Evolutionary conservation across 2,113 vertebrate species (phyloP).

Genomic region (Eurypyga helias): DNA sequence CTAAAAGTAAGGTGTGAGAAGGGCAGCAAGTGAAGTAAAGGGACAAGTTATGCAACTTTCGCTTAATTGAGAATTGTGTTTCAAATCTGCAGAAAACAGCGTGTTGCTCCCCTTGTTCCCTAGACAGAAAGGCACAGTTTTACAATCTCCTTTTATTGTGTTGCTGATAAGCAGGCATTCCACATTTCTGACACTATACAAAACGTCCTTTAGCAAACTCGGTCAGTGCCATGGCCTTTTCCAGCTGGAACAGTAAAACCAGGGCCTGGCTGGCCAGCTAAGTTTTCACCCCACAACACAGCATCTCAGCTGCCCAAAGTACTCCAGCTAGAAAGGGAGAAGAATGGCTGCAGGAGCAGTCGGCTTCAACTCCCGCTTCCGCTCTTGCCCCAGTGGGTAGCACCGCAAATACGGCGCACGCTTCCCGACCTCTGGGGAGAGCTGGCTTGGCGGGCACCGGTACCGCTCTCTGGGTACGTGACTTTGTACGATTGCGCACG

Average conservation of each 20-base stretch:
- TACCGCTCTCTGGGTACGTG: background rate
- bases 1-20: background rate
- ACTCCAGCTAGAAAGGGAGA: background rate
- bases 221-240: background rate
- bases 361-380: background rate
- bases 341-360: background rate
- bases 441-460: rapidly evolving
- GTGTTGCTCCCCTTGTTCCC: background rate
- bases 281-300: background rate
- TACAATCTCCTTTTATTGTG: constrained; percentile 61
- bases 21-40: background rate
- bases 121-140: constrained; percentile 31
- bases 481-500: rapidly evolving
- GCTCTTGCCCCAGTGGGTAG: background rate
- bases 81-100: constrained; percentile 42
- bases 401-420: background rate
- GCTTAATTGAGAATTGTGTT: background rate
- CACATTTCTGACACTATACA: constrained; percentile 30
- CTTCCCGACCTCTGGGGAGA: background rate
- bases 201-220: constrained; percentile 47
- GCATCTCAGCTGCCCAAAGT: background rate
- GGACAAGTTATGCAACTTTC: background rate
- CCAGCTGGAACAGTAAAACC: background rate
- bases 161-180: constrained; percentile 67
- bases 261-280: background rate